Evolutionary conservation across 2,888 invertebrate genomes (phyloP), one percentile per base, ranked within the genome.

Genomic region (Torymus tubicola): DNA sequence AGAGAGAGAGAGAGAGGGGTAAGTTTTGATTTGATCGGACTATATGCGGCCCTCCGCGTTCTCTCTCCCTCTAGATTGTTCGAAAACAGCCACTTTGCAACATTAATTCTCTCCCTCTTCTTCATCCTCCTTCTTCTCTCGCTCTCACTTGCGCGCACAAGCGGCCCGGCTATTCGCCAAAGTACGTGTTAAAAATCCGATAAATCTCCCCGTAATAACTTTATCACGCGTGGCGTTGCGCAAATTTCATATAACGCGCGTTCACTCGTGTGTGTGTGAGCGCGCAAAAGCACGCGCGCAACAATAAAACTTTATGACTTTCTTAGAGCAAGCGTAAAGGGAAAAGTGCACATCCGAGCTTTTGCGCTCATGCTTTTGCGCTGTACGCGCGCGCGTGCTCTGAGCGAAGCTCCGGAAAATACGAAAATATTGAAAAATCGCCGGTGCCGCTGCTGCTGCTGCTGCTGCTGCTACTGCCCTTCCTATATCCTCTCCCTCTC

Each of bases 341-440:
- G 60, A 14, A 58, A 58, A n/a, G 10, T 18, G 18, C 42, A 42
- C 42, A 42, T 8, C 42, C 42, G 42, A 42, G 42, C 42, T 42
- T 42, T 42, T 42, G 42, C 42, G 42, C 42, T 31, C 31, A 5
- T 31, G 31, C 31, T 31, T 31, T 31, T 31, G 42, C 42, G 8
- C 42, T n/a, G 42, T 1, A 8, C 42, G 42, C 31, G 31, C 8
- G 42, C 10, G 42, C 21, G 21, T 21, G 21, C 21, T 21, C 21
- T 21, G 21, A 21, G 21, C 31, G 21, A 31, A 65, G 13, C 58
- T 13, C 5, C 58, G 57, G 14, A 60, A 57, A 69, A 64, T 52
- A 71, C 2, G 5, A 24, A 64, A 74, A 69, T 70, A 70, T 70
- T 64, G 58, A 74, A 67, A 63, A 61, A 73, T 63, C 68, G 16